These are phyloP conservation scores for Cecropterus lyciades DNA, from an alignment of 1,140 invertebrate species.

Conservation along the genomic window DNA sequence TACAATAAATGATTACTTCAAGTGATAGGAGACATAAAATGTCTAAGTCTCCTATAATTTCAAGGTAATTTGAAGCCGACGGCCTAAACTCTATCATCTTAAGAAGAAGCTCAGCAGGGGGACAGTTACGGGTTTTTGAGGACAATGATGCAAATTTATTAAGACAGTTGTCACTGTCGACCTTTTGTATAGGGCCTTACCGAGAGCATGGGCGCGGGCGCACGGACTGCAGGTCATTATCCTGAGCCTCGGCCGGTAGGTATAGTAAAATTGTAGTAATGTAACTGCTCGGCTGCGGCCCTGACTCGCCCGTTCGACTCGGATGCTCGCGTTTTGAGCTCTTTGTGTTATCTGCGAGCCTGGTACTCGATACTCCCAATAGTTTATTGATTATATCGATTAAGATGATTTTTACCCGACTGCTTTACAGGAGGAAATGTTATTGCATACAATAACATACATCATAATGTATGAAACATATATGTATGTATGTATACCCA, in stretches of 20 bases:
- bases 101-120: too few species aligned
- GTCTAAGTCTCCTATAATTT: too few species aligned
- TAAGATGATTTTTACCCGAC: too few species aligned
- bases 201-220: conserved; percentile 40
- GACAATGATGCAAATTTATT: neutral
- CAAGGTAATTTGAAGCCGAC: too few species aligned
- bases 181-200: conserved; percentile 13
- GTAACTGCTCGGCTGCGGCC: conserved; percentile 35
- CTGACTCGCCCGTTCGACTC: conserved; percentile 33
- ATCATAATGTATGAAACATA: too few species aligned
- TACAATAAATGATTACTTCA: too few species aligned
- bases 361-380: conserved; percentile 13
- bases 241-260: conserved; percentile 45
- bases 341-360: conserved; percentile 27
- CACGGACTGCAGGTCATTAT: conserved; percentile 53
- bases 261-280: conserved; percentile 54
- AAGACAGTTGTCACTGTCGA: neutral
- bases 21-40: too few species aligned
- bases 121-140: too few species aligned
- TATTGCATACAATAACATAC: too few species aligned
- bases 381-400: conserved; percentile 7
- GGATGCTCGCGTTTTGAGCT: conserved; percentile 37
- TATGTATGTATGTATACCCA: too few species aligned
- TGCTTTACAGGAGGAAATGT: too few species aligned
- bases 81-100: too few species aligned